A percentile compares a stretch with the other conserved stretches of the same genome.
Conservation (phyloP, 2,888 invertebrate species). For the Dendrolimus houi region DNA sequence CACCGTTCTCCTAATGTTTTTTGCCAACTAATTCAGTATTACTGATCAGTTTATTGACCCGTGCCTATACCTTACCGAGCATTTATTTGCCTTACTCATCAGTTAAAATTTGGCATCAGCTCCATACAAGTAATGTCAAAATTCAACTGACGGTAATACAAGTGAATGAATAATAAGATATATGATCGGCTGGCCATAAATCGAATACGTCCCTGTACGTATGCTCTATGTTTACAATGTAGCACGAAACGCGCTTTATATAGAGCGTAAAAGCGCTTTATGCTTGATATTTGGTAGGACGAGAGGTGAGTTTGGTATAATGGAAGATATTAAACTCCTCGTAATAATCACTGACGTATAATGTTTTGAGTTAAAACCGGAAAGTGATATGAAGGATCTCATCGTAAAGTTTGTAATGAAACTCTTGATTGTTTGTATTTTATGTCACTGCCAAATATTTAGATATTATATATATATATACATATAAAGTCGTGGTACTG, state of each 20-base stretch:
- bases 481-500: no score
- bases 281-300: conserved; percentile 15
- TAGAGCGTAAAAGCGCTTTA: conserved; percentile 20
- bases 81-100: no score
- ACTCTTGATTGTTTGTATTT: neutral
- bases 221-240: conserved; percentile 4
- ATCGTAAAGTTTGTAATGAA: neutral
- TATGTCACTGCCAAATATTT: neutral
- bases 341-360: neutral
- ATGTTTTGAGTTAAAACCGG: neutral
- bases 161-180: no score
- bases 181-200: neutral
- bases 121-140: no score
- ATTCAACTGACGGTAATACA: no score
- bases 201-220: conserved; percentile 2
- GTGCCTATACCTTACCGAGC: neutral
- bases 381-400: neutral
- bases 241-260: conserved; percentile 13
- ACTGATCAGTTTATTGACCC: neutral
- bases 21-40: no score
- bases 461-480: no score
- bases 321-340: conserved; percentile 3
- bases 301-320: conserved; percentile 13
- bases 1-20: no score
- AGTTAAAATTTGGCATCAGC: no score